A percentile compares a stretch with the other conserved stretches of the same genome.
Evolutionary conservation across 2,113 vertebrate genomes (phyloP).

Genomic region (Pipa parva): DNA sequence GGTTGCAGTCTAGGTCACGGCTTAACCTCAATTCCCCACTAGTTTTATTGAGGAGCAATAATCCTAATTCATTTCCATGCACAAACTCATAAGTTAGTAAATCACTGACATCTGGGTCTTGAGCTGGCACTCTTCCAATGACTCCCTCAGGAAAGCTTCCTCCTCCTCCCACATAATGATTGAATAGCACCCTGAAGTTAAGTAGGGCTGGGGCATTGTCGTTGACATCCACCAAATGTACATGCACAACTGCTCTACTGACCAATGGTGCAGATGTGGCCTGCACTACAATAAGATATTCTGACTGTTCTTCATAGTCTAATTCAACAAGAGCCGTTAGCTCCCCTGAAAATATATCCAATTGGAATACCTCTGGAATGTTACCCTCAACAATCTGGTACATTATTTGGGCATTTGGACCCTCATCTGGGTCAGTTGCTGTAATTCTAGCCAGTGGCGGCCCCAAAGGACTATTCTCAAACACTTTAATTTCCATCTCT

Average conservation of each 20-base stretch:
- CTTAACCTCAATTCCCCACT: slow-evolving; percentile 88
- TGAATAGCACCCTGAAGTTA: slow-evolving; percentile 96
- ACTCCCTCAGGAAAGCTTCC: slow-evolving; percentile 85
- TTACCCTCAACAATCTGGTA: slow-evolving; percentile 97
- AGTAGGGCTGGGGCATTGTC: slow-evolving; percentile 85
- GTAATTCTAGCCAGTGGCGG: slow-evolving; percentile 83
- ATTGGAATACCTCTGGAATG: slow-evolving; percentile 91
- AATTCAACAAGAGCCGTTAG: slow-evolving; percentile 84
- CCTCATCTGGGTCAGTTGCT: slow-evolving; percentile 88
- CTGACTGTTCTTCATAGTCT: slow-evolving; percentile 81
- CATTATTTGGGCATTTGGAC: slow-evolving; percentile 95
- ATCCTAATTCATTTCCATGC: slow-evolving; percentile 84
- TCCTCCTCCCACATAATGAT: slow-evolving; percentile 91
- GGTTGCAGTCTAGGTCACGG: slow-evolving; percentile 86
- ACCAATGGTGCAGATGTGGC: slow-evolving; percentile 92
- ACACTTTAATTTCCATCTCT: slow-evolving; percentile 89
- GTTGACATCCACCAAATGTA: slow-evolving; percentile 84
- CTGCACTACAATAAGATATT: slow-evolving; percentile 90
- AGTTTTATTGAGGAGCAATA: slow-evolving; percentile 82
- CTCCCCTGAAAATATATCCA: slow-evolving; percentile 95
- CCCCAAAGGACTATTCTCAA: slow-evolving; percentile 93
- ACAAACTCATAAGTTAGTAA: slow-evolving; percentile 82
- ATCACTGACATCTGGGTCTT: slow-evolving; percentile 84
- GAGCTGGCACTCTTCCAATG: slow-evolving; percentile 85
- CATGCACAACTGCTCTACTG: slow-evolving; percentile 87